Conservation (phyloP, 2,888 invertebrate species). For the Apotomis betuletana region DNA sequence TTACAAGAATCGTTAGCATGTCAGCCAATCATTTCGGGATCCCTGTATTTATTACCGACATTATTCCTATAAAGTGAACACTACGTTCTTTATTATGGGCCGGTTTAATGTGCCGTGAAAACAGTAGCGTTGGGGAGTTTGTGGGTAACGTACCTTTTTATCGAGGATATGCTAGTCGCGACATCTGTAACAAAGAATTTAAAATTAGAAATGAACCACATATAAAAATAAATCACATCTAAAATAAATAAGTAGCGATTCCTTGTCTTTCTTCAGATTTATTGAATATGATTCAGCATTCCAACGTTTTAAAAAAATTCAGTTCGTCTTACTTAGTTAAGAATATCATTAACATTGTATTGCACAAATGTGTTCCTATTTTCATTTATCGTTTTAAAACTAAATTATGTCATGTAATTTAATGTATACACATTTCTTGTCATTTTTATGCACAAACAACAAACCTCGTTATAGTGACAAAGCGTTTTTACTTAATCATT, state of each 20-base stretch:
- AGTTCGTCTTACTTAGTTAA: too few relatives aligned
- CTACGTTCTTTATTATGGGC: constrained; percentile 15
- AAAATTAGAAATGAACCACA: constrained; percentile 17
- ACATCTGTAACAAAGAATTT: constrained; percentile 48
- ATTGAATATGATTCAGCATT: too few relatives aligned
- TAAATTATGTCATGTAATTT: neutral
- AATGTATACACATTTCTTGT: too few relatives aligned
- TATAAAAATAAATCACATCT: too few relatives aligned
- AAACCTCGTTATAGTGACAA: constrained; percentile 52
- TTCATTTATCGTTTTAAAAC: neutral
- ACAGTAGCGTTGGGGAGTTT: neutral
- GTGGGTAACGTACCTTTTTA: constrained; percentile 47
- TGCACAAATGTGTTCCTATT: neutral
- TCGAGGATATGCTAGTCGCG: constrained; percentile 46
- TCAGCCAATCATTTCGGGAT: constrained; percentile 52
- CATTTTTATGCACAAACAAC: constrained; percentile 31
- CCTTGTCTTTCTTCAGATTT: too few relatives aligned
- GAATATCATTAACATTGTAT: too few relatives aligned
- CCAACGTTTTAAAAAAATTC: too few relatives aligned
- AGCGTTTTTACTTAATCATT: constrained; percentile 58
- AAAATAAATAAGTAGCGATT: too few relatives aligned
- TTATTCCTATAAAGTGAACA: constrained; percentile 34
- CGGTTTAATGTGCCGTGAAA: constrained; percentile 28
- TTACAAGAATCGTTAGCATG: constrained; percentile 67
- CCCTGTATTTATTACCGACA: constrained; percentile 41